Conservation (phyloP, 2,888 invertebrate species). For the Amiota minor region DNA sequence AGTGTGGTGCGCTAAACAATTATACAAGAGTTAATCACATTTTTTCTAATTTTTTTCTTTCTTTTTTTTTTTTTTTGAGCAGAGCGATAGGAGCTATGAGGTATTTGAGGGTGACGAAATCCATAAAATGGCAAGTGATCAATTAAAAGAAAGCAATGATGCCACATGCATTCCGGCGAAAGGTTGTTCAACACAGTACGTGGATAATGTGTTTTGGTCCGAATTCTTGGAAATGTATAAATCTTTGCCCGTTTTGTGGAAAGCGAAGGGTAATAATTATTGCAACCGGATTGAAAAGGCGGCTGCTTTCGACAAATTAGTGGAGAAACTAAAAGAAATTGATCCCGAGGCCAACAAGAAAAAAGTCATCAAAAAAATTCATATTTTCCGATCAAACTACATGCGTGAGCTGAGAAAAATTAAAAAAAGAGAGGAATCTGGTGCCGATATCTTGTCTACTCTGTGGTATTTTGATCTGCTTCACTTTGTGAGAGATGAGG, state of each 20-base stretch:
- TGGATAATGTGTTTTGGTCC: not conserved
- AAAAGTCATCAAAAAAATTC: not conserved
- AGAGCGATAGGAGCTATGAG: not conserved
- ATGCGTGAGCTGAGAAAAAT: not conserved
- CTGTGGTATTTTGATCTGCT: conserved; percentile 5
- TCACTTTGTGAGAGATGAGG: not conserved
- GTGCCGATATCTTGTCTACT: not conserved
- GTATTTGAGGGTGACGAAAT: not conserved
- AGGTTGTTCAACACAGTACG: not conserved
- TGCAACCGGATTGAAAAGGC: not conserved
- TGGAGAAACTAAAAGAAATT: not conserved
- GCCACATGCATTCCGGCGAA: not conserved
- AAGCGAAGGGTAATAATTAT: no score
- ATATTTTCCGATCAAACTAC: not conserved
- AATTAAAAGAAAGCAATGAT: not conserved
- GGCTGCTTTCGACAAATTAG: conserved; percentile 14
- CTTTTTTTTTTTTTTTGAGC: no score
- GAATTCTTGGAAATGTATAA: not conserved
- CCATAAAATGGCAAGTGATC: not conserved
- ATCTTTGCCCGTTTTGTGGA: no score
- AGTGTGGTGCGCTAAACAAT: not conserved
- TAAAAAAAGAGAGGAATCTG: not conserved
- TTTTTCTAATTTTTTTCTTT: not conserved
- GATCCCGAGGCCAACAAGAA: not conserved
- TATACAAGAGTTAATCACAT: not conserved